Percentiles rank a stretch among this genome's conserved stretches.
Conservation (phyloP, 2,113 vertebrate genomes). For the Phainopepla nitens region DNA sequence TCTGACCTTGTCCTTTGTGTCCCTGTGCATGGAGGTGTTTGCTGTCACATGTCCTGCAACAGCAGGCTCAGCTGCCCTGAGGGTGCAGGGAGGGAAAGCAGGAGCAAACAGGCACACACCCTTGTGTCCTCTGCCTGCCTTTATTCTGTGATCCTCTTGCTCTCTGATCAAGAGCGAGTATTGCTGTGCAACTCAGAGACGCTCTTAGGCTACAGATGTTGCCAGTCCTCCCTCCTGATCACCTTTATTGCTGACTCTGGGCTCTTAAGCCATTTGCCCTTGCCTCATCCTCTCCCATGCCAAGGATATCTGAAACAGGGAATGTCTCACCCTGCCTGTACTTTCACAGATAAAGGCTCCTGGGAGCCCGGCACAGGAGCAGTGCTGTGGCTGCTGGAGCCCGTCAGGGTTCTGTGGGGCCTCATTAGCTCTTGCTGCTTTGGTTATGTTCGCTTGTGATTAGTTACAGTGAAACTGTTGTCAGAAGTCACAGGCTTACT, state of each 20-base stretch:
- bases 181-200: not conserved
- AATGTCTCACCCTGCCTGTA: not conserved
- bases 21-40: not conserved
- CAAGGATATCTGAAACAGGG: not conserved
- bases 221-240: not conserved
- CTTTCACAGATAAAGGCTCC: not conserved
- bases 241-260: not conserved
- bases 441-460: not conserved
- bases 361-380: fast-evolving
- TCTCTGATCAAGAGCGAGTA: fast-evolving
- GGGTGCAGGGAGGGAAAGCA: not conserved
- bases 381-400: not conserved
- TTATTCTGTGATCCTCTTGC: not conserved
- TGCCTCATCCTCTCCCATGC: not conserved
- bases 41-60: not conserved
- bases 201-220: not conserved
- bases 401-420: not conserved
- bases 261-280: not conserved
- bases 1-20: not conserved
- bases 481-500: not conserved
- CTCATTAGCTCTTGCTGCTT: not conserved
- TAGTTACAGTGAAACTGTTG: not conserved
- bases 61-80: not conserved
- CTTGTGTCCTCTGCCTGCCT: not conserved
- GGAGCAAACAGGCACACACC: not conserved